Conservation (phyloP, 2,888 invertebrate species). For the Sicus ferrugineus region DNA sequence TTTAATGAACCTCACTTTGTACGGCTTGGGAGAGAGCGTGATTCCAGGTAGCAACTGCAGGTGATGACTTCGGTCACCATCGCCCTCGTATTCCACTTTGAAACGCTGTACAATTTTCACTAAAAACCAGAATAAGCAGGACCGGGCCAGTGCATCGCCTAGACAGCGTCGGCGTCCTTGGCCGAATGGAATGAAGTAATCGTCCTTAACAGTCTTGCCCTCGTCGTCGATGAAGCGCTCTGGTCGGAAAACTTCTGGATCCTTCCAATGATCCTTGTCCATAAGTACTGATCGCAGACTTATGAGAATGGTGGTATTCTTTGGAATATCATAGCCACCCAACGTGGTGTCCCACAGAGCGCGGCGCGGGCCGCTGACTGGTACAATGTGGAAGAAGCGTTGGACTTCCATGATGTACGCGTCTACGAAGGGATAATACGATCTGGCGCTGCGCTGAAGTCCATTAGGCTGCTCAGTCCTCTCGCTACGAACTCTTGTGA, state of each 20-base stretch:
- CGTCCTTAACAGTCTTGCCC: conserved; percentile 53
- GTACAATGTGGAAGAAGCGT: conserved; percentile 68
- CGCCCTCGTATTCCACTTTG: conserved; percentile 60
- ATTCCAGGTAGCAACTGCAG: conserved; percentile 67
- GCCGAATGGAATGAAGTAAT: conserved; percentile 62
- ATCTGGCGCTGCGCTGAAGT: background rate
- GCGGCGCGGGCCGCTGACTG: conserved; percentile 69
- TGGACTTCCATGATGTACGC: conserved; percentile 70
- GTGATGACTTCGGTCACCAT: conserved; percentile 58
- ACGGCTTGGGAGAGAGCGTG: conserved; percentile 68
- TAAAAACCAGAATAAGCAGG: conserved; percentile 71
- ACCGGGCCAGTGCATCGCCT: conserved; percentile 71
- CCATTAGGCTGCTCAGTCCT: too few species aligned
- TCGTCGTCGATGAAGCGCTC: conserved; percentile 69
- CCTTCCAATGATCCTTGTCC: conserved; percentile 69
- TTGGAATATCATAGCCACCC: conserved; percentile 68
- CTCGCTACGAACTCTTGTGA: conserved; percentile 62
- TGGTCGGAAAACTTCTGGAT: conserved; percentile 72
- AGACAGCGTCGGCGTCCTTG: conserved; percentile 72
- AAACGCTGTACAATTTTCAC: conserved; percentile 70
- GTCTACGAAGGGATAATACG: conserved; percentile 65
- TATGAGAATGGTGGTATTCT: conserved; percentile 67
- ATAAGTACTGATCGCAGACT: conserved; percentile 68
- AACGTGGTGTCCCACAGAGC: conserved; percentile 67
- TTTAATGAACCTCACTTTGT: conserved; percentile 63